These are phyloP conservation scores for Marmota flaviventris DNA, from an alignment of 2,113 vertebrate species.

Conservation along the genomic window DNA sequence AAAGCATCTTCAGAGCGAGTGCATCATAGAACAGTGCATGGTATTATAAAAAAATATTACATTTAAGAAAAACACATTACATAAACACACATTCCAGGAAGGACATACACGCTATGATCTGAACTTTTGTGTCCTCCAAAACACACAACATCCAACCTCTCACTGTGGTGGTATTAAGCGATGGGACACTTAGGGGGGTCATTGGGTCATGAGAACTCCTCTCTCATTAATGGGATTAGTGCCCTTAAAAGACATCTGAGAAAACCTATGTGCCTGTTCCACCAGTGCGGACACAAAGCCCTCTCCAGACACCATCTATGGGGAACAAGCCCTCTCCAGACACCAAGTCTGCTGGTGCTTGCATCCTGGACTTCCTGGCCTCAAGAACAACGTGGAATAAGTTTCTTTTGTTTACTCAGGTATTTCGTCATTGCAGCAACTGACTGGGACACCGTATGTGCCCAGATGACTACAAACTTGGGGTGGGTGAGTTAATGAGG, in stretches of 20 bases:
- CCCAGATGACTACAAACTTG: no score
- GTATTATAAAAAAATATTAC: not conserved
- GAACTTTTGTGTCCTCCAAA: not conserved
- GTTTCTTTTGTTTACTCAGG: not conserved
- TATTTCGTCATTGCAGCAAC: not conserved
- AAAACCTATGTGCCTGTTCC: no score
- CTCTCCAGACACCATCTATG: not conserved
- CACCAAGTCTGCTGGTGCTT: no score
- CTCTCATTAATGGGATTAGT: not conserved
- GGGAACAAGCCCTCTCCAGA: no score
- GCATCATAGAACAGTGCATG: not conserved
- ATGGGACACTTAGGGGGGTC: no score
- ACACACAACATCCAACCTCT: not conserved
- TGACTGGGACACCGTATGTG: not conserved
- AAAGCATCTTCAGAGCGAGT: not conserved
- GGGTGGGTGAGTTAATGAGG: not conserved
- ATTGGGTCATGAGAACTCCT: not conserved
- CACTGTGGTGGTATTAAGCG: not conserved
- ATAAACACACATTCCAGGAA: not conserved
- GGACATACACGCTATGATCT: not conserved
- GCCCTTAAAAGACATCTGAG: not conserved
- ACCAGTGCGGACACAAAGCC: no score
- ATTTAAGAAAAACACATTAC: constrained; percentile 14
- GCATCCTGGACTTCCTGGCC: no score
- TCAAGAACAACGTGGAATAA: no score